These are phyloP conservation scores for Lindbergichthys nudifrons DNA, from an alignment of 2,797 vertebrate species.

Conservation along the genomic window DNA sequence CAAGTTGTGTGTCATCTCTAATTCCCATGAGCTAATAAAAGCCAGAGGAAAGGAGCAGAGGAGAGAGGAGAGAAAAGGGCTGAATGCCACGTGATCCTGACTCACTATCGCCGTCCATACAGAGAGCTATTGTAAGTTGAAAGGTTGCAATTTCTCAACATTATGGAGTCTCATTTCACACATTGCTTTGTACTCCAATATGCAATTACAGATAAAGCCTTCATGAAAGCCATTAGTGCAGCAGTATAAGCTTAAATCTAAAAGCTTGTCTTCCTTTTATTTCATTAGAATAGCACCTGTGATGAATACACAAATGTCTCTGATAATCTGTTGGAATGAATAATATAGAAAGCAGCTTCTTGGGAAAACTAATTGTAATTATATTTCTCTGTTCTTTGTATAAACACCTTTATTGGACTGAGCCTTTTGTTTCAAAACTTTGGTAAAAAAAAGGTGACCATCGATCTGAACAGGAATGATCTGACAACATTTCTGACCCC, in stretches of 20 bases:
- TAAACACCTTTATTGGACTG: neutral
- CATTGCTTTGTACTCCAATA: neutral
- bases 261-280: neutral
- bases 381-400: neutral
- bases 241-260: neutral
- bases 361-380: neutral
- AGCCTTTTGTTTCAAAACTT: neutral
- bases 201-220: neutral
- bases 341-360: neutral
- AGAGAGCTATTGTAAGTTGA: slow-evolving; percentile 41
- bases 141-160: neutral
- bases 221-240: neutral
- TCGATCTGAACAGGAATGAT: neutral
- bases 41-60: slow-evolving; percentile 30
- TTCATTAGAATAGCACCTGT: neutral
- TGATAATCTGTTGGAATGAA: accelerated
- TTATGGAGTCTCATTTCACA: neutral
- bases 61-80: slow-evolving; percentile 22
- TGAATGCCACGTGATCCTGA: slow-evolving; percentile 14
- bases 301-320: neutral
- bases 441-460: neutral
- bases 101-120: slow-evolving; percentile 23
- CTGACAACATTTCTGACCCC: neutral
- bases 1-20: slow-evolving; percentile 56
- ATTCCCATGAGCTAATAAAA: slow-evolving; percentile 63